Percentiles rank a stretch among this genome's conserved stretches.
These are phyloP conservation scores for Tigriopus japonicus DNA, from an alignment of 1,140 invertebrate species.

Conservation along the genomic window DNA sequence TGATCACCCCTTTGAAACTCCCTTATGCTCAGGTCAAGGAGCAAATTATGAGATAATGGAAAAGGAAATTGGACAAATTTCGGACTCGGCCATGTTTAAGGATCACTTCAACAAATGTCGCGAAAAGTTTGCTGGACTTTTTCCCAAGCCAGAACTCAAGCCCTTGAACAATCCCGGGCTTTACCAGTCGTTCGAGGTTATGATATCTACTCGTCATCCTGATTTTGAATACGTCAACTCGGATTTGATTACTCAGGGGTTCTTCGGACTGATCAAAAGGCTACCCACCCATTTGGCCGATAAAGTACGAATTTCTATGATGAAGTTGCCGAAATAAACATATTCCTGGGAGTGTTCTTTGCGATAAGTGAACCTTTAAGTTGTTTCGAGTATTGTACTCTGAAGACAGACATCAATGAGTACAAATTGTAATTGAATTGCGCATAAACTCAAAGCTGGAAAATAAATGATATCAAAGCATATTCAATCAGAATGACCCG, in stretches of 20 bases:
- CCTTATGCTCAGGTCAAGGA: constrained; percentile 1
- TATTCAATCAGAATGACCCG: no score
- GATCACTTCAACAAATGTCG: background rate
- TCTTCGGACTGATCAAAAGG: background rate
- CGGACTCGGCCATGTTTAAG: background rate
- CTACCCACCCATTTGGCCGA: background rate
- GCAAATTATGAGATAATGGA: constrained; percentile 4
- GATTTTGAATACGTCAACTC: background rate
- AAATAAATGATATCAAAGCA: no score
- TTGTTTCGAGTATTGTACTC: no score
- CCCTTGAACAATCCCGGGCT: background rate
- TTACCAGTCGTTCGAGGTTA: background rate
- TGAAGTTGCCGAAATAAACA: background rate
- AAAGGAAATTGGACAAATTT: background rate
- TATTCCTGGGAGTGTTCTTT: background rate
- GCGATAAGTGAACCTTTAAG: no score
- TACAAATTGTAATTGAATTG: no score
- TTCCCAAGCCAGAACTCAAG: background rate
- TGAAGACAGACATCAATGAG: no score
- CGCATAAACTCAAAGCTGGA: no score
- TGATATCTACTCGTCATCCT: background rate
- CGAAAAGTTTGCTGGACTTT: background rate
- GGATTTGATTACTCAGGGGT: background rate
- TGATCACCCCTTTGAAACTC: constrained; percentile 3
- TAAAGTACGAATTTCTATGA: background rate